Evolutionary conservation across 2,797 vertebrate species (phyloP).

Genomic region (Emys orbicularis): DNA sequence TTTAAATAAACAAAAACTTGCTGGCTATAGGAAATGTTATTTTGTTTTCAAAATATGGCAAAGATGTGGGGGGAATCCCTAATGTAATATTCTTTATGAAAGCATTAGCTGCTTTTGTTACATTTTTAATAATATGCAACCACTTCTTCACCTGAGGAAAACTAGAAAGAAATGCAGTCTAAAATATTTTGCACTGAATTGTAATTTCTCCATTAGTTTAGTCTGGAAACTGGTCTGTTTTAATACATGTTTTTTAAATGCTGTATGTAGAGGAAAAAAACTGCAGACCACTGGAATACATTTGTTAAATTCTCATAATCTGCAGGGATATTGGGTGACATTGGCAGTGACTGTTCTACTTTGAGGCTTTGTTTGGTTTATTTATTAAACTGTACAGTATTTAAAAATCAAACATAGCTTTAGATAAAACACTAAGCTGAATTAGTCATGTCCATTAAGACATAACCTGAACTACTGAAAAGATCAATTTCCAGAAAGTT

Average conservation of each 20-base stretch:
- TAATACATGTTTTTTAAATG: constrained; percentile 88
- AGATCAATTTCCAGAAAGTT: constrained; percentile 95
- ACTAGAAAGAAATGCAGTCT: constrained; percentile 92
- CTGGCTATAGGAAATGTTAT: constrained; percentile 94
- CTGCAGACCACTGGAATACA: constrained; percentile 90
- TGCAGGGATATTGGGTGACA: constrained; percentile 91
- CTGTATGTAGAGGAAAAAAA: constrained; percentile 85
- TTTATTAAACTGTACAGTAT: constrained; percentile 99
- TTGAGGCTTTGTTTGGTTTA: constrained; percentile 97
- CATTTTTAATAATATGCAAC: constrained; percentile 99
- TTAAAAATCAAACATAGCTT: constrained; percentile 95
- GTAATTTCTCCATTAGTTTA: constrained; percentile 93
- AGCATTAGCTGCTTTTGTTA: constrained; percentile 99
- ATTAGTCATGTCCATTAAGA: constrained; percentile 90
- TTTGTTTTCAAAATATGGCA: constrained; percentile 90
- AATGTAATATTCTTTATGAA: constrained; percentile 91
- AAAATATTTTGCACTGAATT: constrained; percentile 99
- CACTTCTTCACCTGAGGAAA: constrained; percentile 95
- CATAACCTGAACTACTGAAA: constrained; percentile 96
- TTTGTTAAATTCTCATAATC: constrained; percentile 89
- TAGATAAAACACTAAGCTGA: constrained; percentile 96
- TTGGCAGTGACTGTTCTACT: constrained; percentile 94
- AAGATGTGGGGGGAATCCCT: constrained; percentile 86
- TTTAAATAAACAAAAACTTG: constrained; percentile 91
- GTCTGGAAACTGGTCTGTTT: constrained; percentile 96